A percentile compares a stretch with the other conserved stretches of the same genome.
phyloP scores from a whole-genome alignment of 2,113 vertebrate species.

The Callaeas wilsoni region DNA sequence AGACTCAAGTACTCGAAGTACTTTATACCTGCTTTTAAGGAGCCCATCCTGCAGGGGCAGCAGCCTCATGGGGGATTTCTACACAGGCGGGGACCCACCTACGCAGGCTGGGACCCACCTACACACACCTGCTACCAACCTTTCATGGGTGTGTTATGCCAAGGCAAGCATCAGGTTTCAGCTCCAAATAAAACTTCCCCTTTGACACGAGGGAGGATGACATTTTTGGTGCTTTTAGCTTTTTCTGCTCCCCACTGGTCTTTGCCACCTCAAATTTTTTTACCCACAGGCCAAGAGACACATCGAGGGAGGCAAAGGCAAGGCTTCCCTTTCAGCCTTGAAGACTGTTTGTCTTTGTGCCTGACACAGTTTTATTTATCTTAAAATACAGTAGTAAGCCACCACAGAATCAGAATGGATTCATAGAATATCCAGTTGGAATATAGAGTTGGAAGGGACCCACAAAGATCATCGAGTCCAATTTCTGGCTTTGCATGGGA shows the following conservation, averaged over 20 bases:
- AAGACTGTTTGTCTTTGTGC: background rate
- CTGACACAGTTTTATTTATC: background rate
- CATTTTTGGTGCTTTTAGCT: background rate
- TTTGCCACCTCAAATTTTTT: background rate
- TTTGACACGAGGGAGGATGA: background rate
- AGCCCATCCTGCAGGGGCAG: background rate
- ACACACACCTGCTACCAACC: background rate
- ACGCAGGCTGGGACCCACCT: too few species aligned
- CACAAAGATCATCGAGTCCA: fast-evolving
- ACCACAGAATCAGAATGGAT: background rate
- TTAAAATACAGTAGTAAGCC: background rate
- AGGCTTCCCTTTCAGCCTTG: background rate
- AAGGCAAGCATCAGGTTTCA: background rate
- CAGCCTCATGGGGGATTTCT: fast-evolving
- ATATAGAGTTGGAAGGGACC: background rate
- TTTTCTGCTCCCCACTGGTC: background rate
- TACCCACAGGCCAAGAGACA: background rate
- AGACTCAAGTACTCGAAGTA: background rate
- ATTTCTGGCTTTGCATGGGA: background rate
- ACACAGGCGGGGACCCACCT: background rate
- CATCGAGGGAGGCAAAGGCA: background rate
- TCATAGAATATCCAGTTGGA: background rate
- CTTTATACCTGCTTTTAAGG: background rate
- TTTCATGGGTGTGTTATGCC: background rate
- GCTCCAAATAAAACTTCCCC: background rate